Conservation (phyloP, 2,113 vertebrate species). For the Pica pica region DNA sequence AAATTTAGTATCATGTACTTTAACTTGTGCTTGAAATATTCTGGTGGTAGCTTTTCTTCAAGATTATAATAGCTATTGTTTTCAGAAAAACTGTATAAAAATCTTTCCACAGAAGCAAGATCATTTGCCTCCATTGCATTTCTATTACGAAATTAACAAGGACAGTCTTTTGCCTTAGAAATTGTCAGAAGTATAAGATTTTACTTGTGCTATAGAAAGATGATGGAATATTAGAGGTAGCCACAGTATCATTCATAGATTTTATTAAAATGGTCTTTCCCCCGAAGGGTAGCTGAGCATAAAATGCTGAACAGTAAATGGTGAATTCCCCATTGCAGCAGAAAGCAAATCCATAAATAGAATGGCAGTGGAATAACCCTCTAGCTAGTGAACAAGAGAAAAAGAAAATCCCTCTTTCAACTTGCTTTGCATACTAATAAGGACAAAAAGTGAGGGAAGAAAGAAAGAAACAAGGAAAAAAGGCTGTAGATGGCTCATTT, state of each 20-base stretch:
- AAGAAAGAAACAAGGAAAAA: background rate
- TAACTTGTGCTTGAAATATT: background rate
- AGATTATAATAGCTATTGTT: background rate
- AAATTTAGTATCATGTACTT: background rate
- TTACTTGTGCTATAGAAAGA: background rate
- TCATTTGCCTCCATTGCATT: background rate
- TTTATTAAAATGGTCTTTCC: constrained; percentile 17
- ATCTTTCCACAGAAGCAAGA: background rate
- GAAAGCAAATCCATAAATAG: constrained; percentile 47
- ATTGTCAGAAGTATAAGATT: background rate
- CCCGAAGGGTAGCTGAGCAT: background rate
- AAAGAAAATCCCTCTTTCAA: constrained; percentile 14
- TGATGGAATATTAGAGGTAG: background rate
- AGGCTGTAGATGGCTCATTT: background rate
- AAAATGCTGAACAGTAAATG: constrained; percentile 9
- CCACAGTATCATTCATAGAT: background rate
- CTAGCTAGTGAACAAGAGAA: background rate
- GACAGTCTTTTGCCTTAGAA: background rate
- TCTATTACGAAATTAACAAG: background rate
- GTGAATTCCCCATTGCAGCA: background rate
- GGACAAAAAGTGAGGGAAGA: background rate
- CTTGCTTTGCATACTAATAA: constrained; percentile 13
- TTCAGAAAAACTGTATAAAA: background rate
- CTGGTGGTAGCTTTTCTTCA: background rate
- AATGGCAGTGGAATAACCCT: background rate